Evolutionary conservation across 2,113 vertebrate genomes (phyloP).

Genomic region (Amphilophus citrinellus): DNA sequence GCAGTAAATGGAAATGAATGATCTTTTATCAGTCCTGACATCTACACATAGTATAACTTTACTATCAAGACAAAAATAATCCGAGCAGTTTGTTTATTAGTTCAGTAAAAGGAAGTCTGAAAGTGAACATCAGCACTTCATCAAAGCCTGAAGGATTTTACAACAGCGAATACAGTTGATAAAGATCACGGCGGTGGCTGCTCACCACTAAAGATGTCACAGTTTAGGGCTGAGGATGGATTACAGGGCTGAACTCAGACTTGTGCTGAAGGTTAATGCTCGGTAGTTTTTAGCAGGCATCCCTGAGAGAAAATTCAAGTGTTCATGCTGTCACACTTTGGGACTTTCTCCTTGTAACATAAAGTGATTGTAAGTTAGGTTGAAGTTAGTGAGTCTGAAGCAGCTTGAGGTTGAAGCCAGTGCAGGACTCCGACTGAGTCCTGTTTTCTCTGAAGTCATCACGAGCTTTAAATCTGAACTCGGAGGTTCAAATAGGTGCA

Average conservation of each 20-base stretch:
- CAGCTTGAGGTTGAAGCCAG: no score
- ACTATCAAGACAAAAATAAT: not conserved
- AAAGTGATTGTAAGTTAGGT: no score
- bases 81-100: not conserved
- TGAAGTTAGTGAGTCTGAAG: no score
- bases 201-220: not conserved
- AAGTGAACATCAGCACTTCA: not conserved
- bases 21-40: not conserved
- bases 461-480: not conserved
- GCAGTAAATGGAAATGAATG: not conserved
- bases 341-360: not conserved
- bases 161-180: not conserved
- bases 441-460: not conserved
- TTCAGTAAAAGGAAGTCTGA: not conserved
- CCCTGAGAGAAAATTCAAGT: not conserved
- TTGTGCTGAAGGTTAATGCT: not conserved
- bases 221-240: not conserved
- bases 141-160: not conserved
- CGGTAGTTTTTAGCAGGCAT: not conserved
- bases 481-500: not conserved
- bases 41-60: not conserved
- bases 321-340: not conserved
- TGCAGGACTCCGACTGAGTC: no score
- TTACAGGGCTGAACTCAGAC: not conserved
- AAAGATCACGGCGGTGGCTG: not conserved